Base-by-base conservation (phyloP, 2,797 vertebrate genomes). In the Limnodromus scolopaceus region DNA sequence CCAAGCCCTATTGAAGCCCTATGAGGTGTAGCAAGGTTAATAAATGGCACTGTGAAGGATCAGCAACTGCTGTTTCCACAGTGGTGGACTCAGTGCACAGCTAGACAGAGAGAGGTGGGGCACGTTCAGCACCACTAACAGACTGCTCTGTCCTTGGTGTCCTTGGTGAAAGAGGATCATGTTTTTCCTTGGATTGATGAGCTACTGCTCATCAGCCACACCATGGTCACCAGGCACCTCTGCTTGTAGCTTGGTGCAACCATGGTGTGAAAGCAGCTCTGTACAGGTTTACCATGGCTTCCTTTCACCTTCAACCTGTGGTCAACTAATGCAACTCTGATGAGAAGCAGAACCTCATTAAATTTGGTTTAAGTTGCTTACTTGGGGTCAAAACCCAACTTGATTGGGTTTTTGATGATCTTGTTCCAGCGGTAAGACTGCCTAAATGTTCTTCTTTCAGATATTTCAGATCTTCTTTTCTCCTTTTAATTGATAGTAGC, bases 1-100 rank as follows among this genome's bases (percentile, higher is more conserved):
- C 6, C 0, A 1, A 69, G 80, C 19, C 23, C 60, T 9, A 1
- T 5, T 1, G 69, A 49, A 49, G 84, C 69, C 66, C 43, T 0
- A 23, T 12, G 36, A 32, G 39, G 48, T 17, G 61, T 1, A 16
- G 19, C n/a, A 36, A 41, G 63, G 55, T 57, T 74, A 78, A 68
- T 49, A 39, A 82, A 72, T 1, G 18, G n/a, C 16, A 84, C 20
- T 57, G 1, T 9, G 45, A 66, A 61, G 70, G 41, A 66, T 28
- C 24, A n/a, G n/a, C 23, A 51, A 49, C 54, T 41, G 71, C 43
- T 57, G 38, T 30, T 78, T 46, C 34, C 38, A 18, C 0, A 2
- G 28, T 18, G 54, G 41, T 32, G 53, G 22, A 23, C 24, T 41
- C 64, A 11, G 16, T 3, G 22, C 43, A n/a, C 30, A n/a, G 46